These are phyloP conservation scores for Lutraria lutraria DNA, from an alignment of 2,888 invertebrate species.

Conservation along the genomic window DNA sequence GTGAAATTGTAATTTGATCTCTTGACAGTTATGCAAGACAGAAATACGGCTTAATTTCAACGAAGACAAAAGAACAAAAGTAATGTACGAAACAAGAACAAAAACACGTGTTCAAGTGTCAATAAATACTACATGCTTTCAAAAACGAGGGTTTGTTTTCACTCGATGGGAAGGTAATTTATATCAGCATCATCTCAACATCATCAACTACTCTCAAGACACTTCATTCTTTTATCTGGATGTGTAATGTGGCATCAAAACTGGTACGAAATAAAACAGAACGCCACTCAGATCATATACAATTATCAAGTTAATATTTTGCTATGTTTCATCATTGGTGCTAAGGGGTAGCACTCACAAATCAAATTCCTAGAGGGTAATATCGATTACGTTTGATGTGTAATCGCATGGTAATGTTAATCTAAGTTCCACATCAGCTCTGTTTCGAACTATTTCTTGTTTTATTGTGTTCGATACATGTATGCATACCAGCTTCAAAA, in stretches of 20 bases:
- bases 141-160: too few relatives aligned
- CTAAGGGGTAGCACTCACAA: not conserved
- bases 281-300: not conserved
- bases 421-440: not conserved
- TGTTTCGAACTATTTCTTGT: not conserved
- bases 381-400: constrained; percentile 6
- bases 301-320: not conserved
- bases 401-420: not conserved
- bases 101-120: too few relatives aligned
- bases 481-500: not conserved
- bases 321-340: not conserved
- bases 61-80: too few relatives aligned
- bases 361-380: not conserved
- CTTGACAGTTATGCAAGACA: too few relatives aligned
- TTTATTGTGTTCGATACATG: not conserved
- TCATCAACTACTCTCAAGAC: too few relatives aligned
- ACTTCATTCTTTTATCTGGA: too few relatives aligned
- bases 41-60: too few relatives aligned
- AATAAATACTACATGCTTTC: too few relatives aligned
- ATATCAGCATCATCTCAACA: too few relatives aligned
- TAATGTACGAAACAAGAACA: too few relatives aligned
- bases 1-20: too few relatives aligned
- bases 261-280: not conserved
- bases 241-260: not conserved
- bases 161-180: too few relatives aligned